Conservation (phyloP, 2,797 vertebrate species). For the Myotis findleyi region DNA sequence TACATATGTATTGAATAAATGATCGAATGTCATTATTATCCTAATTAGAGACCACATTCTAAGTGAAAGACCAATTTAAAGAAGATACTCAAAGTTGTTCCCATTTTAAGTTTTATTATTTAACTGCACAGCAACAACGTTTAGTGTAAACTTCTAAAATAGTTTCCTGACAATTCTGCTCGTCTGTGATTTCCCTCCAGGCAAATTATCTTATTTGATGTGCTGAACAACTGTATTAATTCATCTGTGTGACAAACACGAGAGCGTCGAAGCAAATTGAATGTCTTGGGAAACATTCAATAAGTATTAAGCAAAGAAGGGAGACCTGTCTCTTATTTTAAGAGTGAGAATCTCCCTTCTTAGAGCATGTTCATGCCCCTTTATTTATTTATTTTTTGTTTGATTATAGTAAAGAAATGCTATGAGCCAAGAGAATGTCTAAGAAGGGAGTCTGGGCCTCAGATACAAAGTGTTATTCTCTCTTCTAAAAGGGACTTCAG, state of each 20-base stretch:
- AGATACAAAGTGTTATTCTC: background rate
- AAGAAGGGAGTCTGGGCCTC: background rate
- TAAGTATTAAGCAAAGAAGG: slow-evolving; percentile 39
- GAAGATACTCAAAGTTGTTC: slow-evolving; percentile 1
- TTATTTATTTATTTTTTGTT: background rate
- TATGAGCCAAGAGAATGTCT: background rate
- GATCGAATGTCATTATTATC: background rate
- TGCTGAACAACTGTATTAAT: slow-evolving; percentile 1
- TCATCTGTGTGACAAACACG: slow-evolving; percentile 21
- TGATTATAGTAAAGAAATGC: slow-evolving; percentile 16
- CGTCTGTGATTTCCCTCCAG: slow-evolving; percentile 54
- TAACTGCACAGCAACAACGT: background rate
- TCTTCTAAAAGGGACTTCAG: background rate
- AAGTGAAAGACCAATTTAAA: background rate
- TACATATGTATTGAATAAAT: background rate
- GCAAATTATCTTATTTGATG: slow-evolving; percentile 47
- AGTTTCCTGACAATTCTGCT: slow-evolving; percentile 21
- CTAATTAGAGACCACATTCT: background rate
- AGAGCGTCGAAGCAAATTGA: slow-evolving; percentile 23
- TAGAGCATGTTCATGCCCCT: background rate
- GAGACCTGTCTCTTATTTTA: background rate
- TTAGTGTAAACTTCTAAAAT: background rate
- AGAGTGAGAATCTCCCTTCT: background rate
- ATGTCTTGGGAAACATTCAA: background rate
- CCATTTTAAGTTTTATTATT: background rate